Evolutionary conservation across 2,797 vertebrate genomes (phyloP).

Genomic region (Onychomys arenicola): DNA sequence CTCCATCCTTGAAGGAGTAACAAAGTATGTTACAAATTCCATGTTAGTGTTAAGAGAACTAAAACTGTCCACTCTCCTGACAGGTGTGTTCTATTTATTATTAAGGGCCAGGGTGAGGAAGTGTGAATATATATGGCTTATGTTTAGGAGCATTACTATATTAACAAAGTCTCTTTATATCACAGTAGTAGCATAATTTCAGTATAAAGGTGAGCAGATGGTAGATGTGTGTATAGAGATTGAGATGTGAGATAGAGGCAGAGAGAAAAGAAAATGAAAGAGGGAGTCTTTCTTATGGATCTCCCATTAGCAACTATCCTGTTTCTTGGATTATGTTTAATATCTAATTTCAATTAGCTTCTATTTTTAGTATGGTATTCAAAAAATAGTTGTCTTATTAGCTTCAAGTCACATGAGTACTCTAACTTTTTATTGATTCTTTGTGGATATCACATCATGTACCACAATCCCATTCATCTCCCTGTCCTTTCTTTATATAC

Average conservation of each 20-base stretch:
- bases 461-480: too few species aligned
- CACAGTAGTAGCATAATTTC: background rate
- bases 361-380: conserved; percentile 4
- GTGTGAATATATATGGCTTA: background rate
- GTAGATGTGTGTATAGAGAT: background rate
- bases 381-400: conserved; percentile 23
- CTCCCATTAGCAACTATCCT: background rate
- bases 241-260: background rate
- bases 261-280: background rate
- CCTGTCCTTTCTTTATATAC: too few species aligned
- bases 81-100: background rate
- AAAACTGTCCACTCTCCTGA: background rate
- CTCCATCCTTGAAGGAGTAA: conserved; percentile 8
- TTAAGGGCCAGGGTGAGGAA: background rate
- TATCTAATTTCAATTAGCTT: background rate
- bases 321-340: conserved; percentile 27
- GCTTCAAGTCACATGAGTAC: background rate
- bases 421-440: too few species aligned
- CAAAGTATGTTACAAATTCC: background rate
- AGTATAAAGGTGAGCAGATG: background rate
- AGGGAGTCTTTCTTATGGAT: background rate
- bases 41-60: background rate
- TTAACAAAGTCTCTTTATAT: background rate
- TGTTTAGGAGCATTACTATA: background rate
- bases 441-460: too few species aligned